phyloP scores from a whole-genome alignment of 2,797 vertebrate genomes.

The Glossophaga mutica region DNA sequence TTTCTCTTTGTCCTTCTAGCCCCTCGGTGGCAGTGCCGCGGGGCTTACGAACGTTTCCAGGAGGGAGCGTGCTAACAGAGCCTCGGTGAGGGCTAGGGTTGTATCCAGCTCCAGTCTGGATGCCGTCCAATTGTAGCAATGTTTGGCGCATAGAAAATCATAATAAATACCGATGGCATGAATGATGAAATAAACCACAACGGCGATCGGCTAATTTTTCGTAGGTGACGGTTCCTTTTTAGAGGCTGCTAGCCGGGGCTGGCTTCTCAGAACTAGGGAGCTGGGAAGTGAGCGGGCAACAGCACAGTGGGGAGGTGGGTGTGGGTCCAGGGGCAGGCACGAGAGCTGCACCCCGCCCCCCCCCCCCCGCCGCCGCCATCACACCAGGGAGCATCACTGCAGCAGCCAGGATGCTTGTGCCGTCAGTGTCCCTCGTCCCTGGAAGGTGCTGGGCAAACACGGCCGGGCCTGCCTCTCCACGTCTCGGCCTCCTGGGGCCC shows the following conservation, averaged over 20 bases:
- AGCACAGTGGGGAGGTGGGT: accelerated
- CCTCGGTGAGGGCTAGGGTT: background rate
- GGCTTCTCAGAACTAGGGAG: background rate
- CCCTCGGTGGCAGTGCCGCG: accelerated
- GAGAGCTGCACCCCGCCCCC: accelerated
- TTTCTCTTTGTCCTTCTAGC: no score
- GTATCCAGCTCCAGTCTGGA: background rate
- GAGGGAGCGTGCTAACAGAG: background rate
- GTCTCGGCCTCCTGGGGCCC: background rate
- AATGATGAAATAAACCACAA: background rate
- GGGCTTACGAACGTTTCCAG: background rate
- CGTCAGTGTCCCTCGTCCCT: accelerated
- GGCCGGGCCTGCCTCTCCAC: background rate
- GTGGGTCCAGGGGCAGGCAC: accelerated
- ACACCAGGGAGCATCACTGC: background rate
- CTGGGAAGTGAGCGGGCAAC: background rate
- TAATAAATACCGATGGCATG: background rate
- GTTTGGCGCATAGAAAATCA: background rate
- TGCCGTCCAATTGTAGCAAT: accelerated
- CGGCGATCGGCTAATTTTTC: background rate
- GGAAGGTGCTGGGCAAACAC: no score
- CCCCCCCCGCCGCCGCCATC: background rate
- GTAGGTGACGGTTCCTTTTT: background rate
- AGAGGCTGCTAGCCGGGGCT: background rate
- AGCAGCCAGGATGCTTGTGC: background rate